These are phyloP conservation scores for Laupala kohalensis DNA, from an alignment of 1,140 invertebrate genomes.

Conservation along the genomic window DNA sequence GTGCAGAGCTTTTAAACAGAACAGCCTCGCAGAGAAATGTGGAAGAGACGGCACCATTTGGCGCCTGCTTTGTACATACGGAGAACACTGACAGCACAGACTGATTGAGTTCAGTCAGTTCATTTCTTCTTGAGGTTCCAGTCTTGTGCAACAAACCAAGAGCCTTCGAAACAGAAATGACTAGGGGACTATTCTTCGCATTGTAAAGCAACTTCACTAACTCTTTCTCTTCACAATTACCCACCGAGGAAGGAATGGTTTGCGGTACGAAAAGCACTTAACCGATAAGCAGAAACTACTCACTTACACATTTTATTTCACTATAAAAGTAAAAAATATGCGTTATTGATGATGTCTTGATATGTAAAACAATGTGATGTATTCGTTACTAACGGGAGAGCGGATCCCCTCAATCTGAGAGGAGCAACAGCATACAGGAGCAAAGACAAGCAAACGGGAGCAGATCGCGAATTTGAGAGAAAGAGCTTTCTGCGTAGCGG, in stretches of 20 bases:
- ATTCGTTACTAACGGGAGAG: not conserved
- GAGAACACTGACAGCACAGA: not conserved
- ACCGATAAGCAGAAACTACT: not conserved
- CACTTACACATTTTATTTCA: not conserved
- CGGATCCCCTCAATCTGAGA: too few species aligned
- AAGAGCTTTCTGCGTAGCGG: too few species aligned
- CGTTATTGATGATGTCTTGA: not conserved
- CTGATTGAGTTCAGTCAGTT: not conserved
- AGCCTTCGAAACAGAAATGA: not conserved
- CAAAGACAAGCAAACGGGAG: too few species aligned
- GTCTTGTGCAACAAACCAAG: not conserved
- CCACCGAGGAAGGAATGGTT: not conserved
- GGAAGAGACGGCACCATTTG: not conserved
- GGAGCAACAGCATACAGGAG: too few species aligned
- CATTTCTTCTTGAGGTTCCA: not conserved
- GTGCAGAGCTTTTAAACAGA: not conserved
- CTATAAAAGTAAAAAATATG: not conserved
- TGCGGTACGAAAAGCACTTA: not conserved
- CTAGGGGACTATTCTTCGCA: not conserved
- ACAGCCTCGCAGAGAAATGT: not conserved
- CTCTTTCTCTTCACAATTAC: not conserved
- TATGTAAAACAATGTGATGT: not conserved
- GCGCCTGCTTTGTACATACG: not conserved
- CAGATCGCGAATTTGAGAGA: too few species aligned
- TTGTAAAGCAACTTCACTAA: not conserved